These are phyloP conservation scores for Campylorhamphus procurvoides DNA, from an alignment of 2,113 vertebrate genomes.

Conservation along the genomic window DNA sequence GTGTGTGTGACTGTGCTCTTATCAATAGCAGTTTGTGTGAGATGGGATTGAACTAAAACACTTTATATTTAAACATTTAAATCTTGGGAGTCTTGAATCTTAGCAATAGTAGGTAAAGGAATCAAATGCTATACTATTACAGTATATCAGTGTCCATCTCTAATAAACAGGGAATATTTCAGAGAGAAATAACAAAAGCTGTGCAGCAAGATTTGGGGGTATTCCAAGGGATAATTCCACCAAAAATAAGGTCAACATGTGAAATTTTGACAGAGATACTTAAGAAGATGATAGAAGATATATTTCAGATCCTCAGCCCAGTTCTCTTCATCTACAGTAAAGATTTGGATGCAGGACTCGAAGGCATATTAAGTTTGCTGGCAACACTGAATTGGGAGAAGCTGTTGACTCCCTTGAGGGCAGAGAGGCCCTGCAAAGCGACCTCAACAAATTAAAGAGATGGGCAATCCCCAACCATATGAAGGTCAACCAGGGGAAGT, in stretches of 20 bases:
- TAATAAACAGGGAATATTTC: not conserved
- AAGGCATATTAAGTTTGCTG: not conserved
- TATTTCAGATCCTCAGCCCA: not conserved
- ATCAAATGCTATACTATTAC: not conserved
- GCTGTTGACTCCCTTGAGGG: accelerated
- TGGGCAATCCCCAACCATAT: not conserved
- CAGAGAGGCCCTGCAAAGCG: not conserved
- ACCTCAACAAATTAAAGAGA: not conserved
- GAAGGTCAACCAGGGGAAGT: not conserved
- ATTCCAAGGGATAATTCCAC: not conserved
- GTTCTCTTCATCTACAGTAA: not conserved
- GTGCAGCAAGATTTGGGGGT: not conserved
- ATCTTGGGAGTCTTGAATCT: not conserved
- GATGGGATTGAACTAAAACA: not conserved
- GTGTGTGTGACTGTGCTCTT: not conserved
- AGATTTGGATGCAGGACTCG: accelerated
- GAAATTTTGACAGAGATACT: not conserved
- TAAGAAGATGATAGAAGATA: not conserved
- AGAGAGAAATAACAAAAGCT: not conserved
- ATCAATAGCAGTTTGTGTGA: slow-evolving; percentile 31
- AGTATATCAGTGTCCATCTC: not conserved
- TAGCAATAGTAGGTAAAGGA: not conserved
- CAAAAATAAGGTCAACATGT: not conserved
- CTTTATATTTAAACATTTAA: slow-evolving; percentile 5
- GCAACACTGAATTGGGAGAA: not conserved